Conservation (phyloP, 2,113 vertebrate species). For the Pristiophorus japonicus region DNA sequence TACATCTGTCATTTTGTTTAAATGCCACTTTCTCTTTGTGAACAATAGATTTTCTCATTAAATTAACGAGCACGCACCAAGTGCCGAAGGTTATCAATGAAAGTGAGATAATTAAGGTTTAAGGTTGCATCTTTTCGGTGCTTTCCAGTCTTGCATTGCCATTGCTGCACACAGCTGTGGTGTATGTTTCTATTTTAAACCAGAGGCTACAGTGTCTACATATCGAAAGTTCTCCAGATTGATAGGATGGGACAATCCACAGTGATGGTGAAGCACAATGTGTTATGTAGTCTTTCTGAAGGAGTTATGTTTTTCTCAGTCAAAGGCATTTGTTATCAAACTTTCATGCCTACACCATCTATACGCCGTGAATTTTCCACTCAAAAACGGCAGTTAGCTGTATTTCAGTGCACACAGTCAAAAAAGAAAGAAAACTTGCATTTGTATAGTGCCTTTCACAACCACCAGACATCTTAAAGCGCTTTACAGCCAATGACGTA, state of each 20-base stretch:
- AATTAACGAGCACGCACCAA: neutral
- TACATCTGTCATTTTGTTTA: neutral
- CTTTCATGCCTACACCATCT: neutral
- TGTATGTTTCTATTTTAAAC: conserved; percentile 13
- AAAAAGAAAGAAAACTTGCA: too few relatives aligned
- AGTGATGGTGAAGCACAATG: neutral
- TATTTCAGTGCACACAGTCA: neutral
- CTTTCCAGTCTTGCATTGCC: conserved; percentile 15
- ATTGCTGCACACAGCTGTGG: neutral
- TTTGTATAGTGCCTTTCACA: too few relatives aligned
- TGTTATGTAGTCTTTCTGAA: neutral
- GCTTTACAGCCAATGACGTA: too few relatives aligned
- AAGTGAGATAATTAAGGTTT: conserved; percentile 29
- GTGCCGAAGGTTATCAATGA: conserved; percentile 17
- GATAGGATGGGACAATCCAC: neutral
- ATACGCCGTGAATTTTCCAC: neutral
- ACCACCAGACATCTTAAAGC: too few relatives aligned
- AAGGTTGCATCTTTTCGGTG: conserved; percentile 25
- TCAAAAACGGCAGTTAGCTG: neutral
- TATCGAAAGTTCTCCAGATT: neutral
- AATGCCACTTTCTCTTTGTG: neutral
- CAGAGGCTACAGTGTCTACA: neutral
- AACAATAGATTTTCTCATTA: neutral
- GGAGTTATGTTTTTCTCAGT: neutral
- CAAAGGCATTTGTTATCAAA: neutral